A percentile compares a stretch with the other conserved stretches of the same genome.
Evolutionary conservation across 2,888 invertebrate genomes (phyloP).

Genomic region (Polyommatus iphigenia): DNA sequence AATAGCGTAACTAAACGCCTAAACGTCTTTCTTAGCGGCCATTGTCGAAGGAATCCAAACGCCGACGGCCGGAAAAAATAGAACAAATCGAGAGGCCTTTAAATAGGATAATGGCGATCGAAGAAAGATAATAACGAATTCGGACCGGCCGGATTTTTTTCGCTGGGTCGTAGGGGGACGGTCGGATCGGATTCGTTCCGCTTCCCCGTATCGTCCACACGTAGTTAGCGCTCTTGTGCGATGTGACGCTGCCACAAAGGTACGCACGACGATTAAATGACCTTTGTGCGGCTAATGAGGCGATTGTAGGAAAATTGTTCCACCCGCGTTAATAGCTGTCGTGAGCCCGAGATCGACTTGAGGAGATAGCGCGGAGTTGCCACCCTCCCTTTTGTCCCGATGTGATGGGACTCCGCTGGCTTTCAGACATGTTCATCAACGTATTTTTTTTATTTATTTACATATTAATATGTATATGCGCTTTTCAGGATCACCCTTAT

Average conservation of each 20-base stretch:
- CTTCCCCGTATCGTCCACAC: conserved; percentile 76
- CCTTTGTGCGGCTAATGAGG: conserved; percentile 73
- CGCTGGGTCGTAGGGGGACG: conserved; percentile 61
- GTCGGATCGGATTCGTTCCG: conserved; percentile 74
- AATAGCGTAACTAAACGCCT: conserved; percentile 78
- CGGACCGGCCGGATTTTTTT: conserved; percentile 68
- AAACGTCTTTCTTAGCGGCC: conserved; percentile 78
- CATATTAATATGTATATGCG: too few relatives aligned
- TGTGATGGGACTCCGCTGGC: neutral
- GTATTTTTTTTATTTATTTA: neutral
- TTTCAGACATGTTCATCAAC: neutral
- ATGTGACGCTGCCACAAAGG: conserved; percentile 69
- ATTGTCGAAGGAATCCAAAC: conserved; percentile 76
- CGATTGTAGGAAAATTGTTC: conserved; percentile 66
- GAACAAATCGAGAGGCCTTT: conserved; percentile 79
- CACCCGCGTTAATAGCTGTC: conserved; percentile 60
- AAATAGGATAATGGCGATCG: conserved; percentile 79
- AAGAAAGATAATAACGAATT: conserved; percentile 78
- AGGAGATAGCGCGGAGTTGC: neutral
- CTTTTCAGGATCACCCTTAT: too few relatives aligned
- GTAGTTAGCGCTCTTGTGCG: conserved; percentile 74
- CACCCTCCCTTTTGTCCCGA: neutral
- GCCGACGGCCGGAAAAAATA: conserved; percentile 70
- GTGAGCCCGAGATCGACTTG: conserved; percentile 43
- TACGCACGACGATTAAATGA: conserved; percentile 62